Percentiles rank a stretch among this genome's conserved stretches.
phyloP scores from a whole-genome alignment of 2,888 invertebrate genomes.

The Sialis lutaria region DNA sequence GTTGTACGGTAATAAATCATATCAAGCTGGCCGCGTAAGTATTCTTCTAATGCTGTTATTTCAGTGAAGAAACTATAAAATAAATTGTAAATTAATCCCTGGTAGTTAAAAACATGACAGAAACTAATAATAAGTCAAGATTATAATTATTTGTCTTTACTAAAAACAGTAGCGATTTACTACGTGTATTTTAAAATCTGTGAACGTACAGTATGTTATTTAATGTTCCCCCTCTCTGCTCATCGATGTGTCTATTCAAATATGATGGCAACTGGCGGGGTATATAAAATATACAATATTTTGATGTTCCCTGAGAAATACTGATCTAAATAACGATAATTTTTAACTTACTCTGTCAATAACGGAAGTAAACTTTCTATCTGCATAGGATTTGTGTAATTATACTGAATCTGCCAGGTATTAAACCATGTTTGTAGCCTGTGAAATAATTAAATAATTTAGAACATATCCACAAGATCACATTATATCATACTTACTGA shows the following conservation, averaged over 20 bases:
- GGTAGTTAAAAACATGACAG: neutral
- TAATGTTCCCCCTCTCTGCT: no score
- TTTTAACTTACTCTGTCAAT: conserved; percentile 35
- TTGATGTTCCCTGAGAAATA: no score
- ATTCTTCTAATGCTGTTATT: conserved; percentile 28
- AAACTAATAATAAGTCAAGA: neutral
- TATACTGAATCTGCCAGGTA: conserved; percentile 47
- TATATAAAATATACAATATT: no score
- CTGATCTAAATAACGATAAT: no score
- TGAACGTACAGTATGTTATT: no score
- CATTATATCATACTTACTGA: conserved; percentile 26
- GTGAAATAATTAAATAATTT: conserved; percentile 11
- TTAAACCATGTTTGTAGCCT: conserved; percentile 54
- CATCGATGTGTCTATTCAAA: no score
- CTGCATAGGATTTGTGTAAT: conserved; percentile 46
- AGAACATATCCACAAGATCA: neutral
- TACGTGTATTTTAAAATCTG: no score
- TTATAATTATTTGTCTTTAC: no score
- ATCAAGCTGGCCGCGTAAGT: conserved; percentile 31
- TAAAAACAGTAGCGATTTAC: no score
- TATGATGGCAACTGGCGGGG: no score
- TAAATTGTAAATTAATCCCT: conserved; percentile 6
- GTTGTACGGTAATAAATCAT: conserved; percentile 37
- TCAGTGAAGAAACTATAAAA: conserved; percentile 4
- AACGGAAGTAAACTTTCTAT: conserved; percentile 36